Evolutionary conservation across 2,888 invertebrate genomes (phyloP), one percentile per base, ranked within the genome.

Genomic region (Odontomyia ornata): DNA sequence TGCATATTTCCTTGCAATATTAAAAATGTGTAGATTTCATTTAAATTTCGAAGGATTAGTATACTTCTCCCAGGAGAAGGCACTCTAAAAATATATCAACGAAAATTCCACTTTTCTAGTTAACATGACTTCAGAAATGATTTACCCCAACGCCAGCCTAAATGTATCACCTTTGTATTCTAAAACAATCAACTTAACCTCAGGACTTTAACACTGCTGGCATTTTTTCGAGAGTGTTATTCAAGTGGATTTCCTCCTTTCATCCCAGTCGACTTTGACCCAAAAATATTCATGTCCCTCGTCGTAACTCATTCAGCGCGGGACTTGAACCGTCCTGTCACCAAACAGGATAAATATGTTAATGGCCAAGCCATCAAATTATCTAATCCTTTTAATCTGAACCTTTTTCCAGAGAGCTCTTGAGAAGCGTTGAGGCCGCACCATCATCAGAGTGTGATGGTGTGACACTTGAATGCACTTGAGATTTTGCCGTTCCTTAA

Each of bases 401-500:
- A 52, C 52, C 71, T 56, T 69, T 52, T 72, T 52, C 36, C 46
- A 47, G 9, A 72, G 52, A 46, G 28, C 56, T 27, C 71, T 72
- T 56, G 28, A 56, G 30, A 72, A 36, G 65, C 36, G 65, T 36
- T 65, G 36, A 36, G 62, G 62, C 27, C 27, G 65, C n/a, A n/a
- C 36, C 36, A 36, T 3, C 27, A n/a, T 21, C 36, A 27, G n/a
- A 30, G 18, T 65, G 11, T 18, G 65, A 65, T 65, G 28, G n/a
- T 27, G 25, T 18, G 65, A 36, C 62, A 28, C 23, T 36, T 36
- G 21, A 65, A 36, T 65, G 36, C 65, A 36, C 65, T 65, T 65
- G 65, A 36, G 36, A 36, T 65, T 65, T 65, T 25, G 36, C 36
- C 36, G 52, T 52, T 52, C 52, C 3, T 52, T 13, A 2, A 15